Evolutionary conservation across 1,140 invertebrate genomes (phyloP), one percentile per base, ranked within the genome.

Genomic region (Macrocentrus cingulum): DNA sequence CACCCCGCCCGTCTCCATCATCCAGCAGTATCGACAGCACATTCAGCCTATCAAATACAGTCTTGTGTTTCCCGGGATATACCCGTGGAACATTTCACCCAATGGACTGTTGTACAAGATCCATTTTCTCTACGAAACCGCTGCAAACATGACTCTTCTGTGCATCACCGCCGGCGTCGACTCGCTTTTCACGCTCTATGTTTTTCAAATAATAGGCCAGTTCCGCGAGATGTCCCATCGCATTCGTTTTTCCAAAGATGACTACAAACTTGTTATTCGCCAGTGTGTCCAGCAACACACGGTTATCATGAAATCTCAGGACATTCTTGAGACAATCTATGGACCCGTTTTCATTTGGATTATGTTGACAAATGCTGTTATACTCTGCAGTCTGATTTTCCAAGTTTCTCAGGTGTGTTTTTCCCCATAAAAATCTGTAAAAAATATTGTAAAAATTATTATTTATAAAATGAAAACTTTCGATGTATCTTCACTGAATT

Each of bases 401-500:
- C 70, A 72, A 42, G 39, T 57, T 0, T 39, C 65, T 8, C 56
- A 68, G 61, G 70, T 72, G n/a, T n/a, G n/a, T n/a, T n/a, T n/a
- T n/a, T n/a, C n/a, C n/a, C n/a, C n/a, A n/a, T n/a, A n/a, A n/a
- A n/a, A n/a, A n/a, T n/a, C n/a, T n/a, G n/a, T n/a, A n/a, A n/a
- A n/a, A n/a, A n/a, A n/a, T n/a, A n/a, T n/a, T n/a, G n/a, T n/a
- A n/a, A n/a, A n/a, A n/a, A n/a, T n/a, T n/a, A n/a, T n/a, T n/a
- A n/a, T n/a, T n/a, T n/a, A n/a, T n/a, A n/a, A n/a, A n/a, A n/a
- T n/a, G n/a, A n/a, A n/a, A n/a, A n/a, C n/a, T n/a, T n/a, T n/a
- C n/a, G n/a, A n/a, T n/a, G n/a, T n/a, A n/a, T n/a, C n/a, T n/a
- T n/a, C n/a, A n/a, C n/a, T n/a, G n/a, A n/a, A n/a, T n/a, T n/a